These are phyloP conservation scores for Pithecia hirsuta DNA, from an alignment of 2,797 vertebrate species.

Conservation along the genomic window DNA sequence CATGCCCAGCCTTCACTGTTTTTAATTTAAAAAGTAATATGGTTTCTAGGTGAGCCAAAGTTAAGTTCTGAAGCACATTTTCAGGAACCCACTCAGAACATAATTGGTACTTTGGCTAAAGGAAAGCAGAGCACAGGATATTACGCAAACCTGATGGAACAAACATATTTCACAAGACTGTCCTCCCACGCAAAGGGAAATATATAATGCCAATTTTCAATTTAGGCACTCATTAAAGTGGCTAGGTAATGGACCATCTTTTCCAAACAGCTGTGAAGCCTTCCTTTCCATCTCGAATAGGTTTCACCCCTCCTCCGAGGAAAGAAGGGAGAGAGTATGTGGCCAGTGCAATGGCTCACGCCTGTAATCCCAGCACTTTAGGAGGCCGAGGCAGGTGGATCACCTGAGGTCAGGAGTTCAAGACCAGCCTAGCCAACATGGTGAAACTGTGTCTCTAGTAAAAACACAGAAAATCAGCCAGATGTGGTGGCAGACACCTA, in stretches of 20 bases:
- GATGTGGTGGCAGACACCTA: too few species aligned
- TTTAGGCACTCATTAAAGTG: not conserved
- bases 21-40: slow-evolving; percentile 47
- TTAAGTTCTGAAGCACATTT: not conserved
- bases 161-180: not conserved
- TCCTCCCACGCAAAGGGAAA: not conserved
- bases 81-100: not conserved
- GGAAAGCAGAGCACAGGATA: not conserved
- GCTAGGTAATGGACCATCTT: not conserved
- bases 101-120: not conserved
- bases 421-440: too few species aligned
- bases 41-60: not conserved
- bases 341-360: too few species aligned
- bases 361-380: too few species aligned
- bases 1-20: not conserved
- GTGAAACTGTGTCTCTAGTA: too few species aligned
- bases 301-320: not conserved
- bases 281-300: not conserved
- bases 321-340: not conserved
- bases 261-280: not conserved
- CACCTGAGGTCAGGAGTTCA: too few species aligned
- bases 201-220: not conserved
- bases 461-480: too few species aligned
- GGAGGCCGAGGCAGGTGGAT: too few species aligned
- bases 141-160: not conserved